Conservation (phyloP, 2,797 vertebrate genomes). For the Paramormyrops hopkinsi region DNA sequence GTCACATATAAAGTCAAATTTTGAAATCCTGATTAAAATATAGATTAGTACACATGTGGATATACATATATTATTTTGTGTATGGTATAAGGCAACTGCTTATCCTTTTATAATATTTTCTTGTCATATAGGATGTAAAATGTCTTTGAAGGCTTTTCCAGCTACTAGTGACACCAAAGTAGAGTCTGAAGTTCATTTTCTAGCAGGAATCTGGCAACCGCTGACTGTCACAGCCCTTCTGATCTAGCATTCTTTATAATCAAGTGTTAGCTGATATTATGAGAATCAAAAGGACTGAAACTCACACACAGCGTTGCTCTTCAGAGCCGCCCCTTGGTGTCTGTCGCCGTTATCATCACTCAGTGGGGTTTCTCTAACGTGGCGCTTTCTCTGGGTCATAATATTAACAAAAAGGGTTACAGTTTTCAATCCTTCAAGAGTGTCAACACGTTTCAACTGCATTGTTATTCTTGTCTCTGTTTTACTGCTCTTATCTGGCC, state of each 20-base stretch:
- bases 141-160: neutral
- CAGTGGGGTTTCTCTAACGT: neutral
- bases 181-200: neutral
- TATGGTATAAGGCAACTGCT: neutral
- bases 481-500: neutral
- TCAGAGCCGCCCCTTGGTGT: neutral
- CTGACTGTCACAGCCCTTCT: neutral
- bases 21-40: neutral
- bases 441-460: neutral
- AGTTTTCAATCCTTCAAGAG: neutral
- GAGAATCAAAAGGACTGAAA: neutral
- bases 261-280: neutral
- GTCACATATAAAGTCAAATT: neutral
- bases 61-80: neutral
- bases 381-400: neutral
- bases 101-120: neutral
- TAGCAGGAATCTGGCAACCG: neutral
- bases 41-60: neutral
- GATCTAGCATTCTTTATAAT: neutral
- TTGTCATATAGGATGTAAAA: neutral
- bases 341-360: neutral
- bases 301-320: neutral
- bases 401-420: neutral
- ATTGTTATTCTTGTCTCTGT: neutral
- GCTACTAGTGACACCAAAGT: neutral